A percentile compares a stretch with the other conserved stretches of the same genome.
Evolutionary conservation across 2,888 invertebrate genomes (phyloP).

Genomic region (Apoda limacodes): DNA sequence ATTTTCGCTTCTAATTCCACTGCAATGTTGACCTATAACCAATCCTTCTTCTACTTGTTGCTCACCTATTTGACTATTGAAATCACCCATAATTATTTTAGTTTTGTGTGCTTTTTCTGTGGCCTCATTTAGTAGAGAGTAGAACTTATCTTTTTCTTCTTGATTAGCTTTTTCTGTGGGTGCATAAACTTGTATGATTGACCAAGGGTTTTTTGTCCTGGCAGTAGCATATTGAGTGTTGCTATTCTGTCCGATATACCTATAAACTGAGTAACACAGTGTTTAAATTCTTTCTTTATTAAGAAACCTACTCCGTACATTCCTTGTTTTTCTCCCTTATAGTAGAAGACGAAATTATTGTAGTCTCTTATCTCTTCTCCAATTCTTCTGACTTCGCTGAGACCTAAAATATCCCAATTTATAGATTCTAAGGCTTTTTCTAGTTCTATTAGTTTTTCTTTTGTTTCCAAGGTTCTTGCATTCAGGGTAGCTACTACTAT

Average conservation of each 20-base stretch:
- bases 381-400: constrained; percentile 19
- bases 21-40: neutral
- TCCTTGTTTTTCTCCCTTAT: constrained; percentile 9
- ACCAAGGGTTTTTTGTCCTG: constrained; percentile 1
- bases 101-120: constrained; percentile 6
- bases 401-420: constrained; percentile 20
- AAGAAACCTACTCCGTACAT: constrained; percentile 14
- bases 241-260: constrained; percentile 16
- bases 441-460: too few species aligned
- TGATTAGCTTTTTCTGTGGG: constrained; percentile 10
- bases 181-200: constrained; percentile 11
- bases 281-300: constrained; percentile 14
- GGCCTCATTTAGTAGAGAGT: constrained; percentile 1
- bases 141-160: constrained; percentile 8
- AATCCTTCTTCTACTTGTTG: constrained; percentile 1
- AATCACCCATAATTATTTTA: constrained; percentile 5
- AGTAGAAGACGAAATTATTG: constrained; percentile 11
- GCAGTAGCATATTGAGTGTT: constrained; percentile 10
- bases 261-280: constrained; percentile 13
- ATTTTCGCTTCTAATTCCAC: constrained; percentile 1
- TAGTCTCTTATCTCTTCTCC: constrained; percentile 16
- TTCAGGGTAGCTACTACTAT: constrained; percentile 15
- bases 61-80: too few species aligned
- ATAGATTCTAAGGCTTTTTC: constrained; percentile 15
- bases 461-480: constrained; percentile 12